These are phyloP conservation scores for Scyliorhinus canicula DNA, from an alignment of 2,797 vertebrate species.

Conservation along the genomic window DNA sequence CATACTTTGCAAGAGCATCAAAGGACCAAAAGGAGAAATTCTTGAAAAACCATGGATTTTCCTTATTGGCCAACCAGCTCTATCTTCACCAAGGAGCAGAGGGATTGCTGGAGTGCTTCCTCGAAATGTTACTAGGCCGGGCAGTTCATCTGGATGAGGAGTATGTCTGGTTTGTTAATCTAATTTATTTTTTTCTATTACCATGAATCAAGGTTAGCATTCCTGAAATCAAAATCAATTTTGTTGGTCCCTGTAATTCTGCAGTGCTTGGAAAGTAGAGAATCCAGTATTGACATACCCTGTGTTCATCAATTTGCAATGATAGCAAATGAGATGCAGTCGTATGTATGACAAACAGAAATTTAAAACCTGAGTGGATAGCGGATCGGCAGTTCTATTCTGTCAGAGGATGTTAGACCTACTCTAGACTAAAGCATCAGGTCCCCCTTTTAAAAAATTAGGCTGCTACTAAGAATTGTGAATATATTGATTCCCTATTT, in stretches of 20 bases:
- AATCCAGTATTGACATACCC: background rate
- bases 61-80: slow-evolving; percentile 90
- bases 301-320: background rate
- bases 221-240: background rate
- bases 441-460: background rate
- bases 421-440: background rate
- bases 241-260: background rate
- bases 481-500: background rate
- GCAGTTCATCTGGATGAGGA: slow-evolving; percentile 84
- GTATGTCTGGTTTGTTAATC: slow-evolving; percentile 61
- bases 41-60: slow-evolving; percentile 92
- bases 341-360: background rate
- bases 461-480: background rate
- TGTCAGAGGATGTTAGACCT: background rate
- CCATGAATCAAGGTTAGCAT: background rate
- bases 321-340: background rate
- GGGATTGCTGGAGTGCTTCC: slow-evolving; percentile 81
- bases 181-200: background rate
- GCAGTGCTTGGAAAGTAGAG: background rate
- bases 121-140: slow-evolving; percentile 85
- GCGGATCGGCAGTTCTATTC: background rate
- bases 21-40: slow-evolving; percentile 96
- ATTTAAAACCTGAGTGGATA: background rate
- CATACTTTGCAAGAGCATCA: slow-evolving; percentile 85
- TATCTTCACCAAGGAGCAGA: slow-evolving; percentile 89